Percentiles rank a stretch among this genome's conserved stretches.
phyloP scores from a whole-genome alignment of 2,113 vertebrate genomes.

The Progne subis region DNA sequence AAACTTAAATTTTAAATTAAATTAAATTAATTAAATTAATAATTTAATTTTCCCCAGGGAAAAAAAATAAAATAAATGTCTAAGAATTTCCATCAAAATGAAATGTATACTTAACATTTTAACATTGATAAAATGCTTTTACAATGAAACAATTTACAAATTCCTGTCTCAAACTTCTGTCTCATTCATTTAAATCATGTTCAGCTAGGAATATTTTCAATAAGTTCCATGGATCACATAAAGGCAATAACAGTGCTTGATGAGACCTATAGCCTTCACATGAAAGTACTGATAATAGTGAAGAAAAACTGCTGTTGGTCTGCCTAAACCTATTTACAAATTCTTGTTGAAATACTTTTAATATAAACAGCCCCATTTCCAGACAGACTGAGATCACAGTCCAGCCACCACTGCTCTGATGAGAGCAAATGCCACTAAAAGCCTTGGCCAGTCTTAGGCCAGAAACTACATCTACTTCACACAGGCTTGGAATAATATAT shows the following conservation, averaged over 20 bases:
- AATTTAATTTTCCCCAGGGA: neutral
- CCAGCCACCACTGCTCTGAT: neutral
- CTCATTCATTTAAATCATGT: neutral
- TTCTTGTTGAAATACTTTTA: neutral
- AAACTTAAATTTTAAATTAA: neutral
- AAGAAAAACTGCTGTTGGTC: neutral
- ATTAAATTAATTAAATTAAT: neutral
- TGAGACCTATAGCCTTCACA: neutral
- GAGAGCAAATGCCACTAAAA: neutral
- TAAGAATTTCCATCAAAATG: neutral
- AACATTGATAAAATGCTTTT: neutral
- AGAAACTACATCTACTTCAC: neutral
- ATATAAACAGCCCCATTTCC: neutral
- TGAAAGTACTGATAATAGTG: neutral
- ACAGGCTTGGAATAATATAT: neutral
- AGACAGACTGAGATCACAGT: neutral
- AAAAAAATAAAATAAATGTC: neutral
- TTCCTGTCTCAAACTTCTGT: neutral
- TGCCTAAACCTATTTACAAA: neutral
- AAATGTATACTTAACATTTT: neutral
- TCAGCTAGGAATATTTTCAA: neutral
- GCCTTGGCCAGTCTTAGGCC: neutral
- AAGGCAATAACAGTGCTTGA: neutral
- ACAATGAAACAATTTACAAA: neutral
- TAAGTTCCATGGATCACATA: neutral